Base-by-base conservation (phyloP, 1,140 invertebrate genomes). In the Drosophila seguyi region DNA sequence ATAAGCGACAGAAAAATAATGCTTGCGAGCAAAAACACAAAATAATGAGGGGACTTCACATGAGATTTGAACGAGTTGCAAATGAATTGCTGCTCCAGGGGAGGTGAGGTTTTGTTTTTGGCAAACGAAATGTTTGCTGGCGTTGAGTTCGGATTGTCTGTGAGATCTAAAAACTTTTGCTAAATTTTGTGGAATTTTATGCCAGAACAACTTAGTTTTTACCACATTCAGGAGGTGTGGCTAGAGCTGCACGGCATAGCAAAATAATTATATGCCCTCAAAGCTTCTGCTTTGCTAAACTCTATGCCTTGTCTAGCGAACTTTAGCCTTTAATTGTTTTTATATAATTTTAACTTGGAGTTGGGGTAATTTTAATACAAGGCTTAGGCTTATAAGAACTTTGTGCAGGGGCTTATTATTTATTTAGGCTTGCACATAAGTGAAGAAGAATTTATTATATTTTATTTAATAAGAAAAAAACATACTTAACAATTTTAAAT, bases 1-100 rank as follows among this genome's bases (percentile, higher is more conserved):
- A 72, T 72, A 72, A 72, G 68, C 53, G 66, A 72, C 67, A 59
- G 14, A 18, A 36, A 50, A 72, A 72, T 72, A 72, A 72, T 72
- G 69, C 69, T 72, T 72, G 59, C 52, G 53, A 41, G 53, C 69
- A 47, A 38, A 36, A 50, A 73, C 53, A 29, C 16, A 59, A 59
- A 73, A 73, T 73, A 72, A 73, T 73, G 69, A 72, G 69, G 29
- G 42, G 53, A 57, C 69, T 72, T 71, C 66, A 71, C 36, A 72
- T 72, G 69, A 72, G 52, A 58, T 72, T 72, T 72, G 36, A 72
- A 59, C 52, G 68, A 58, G 68, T 72, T 72, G 61, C n/a, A 69
- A 69, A 69, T 69, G 47, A 67, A 69, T 69, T 44, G 66, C 62
- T 16, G 66, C 66, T 44, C 31, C 18, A n/a, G 22, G 47, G 60